Evolutionary conservation across 2,888 invertebrate species (phyloP).

Genomic region (Apomyelois bistriatella): DNA sequence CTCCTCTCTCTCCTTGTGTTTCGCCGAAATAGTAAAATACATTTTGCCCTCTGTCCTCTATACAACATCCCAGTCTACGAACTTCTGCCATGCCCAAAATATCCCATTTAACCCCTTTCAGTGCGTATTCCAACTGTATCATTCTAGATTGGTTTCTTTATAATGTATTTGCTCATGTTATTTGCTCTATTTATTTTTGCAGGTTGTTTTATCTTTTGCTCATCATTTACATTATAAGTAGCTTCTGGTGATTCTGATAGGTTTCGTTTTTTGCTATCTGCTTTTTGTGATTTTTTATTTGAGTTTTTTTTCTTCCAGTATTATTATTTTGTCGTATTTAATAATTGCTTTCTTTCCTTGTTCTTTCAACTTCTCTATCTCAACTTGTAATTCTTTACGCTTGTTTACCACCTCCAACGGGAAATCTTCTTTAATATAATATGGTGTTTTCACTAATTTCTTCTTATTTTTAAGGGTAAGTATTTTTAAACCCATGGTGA

Average conservation of each 20-base stretch:
- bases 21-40: no score
- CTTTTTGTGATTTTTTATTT: background rate
- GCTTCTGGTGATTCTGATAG: background rate
- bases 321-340: background rate
- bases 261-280: background rate
- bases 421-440: slow-evolving; percentile 21
- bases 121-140: no score
- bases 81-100: no score
- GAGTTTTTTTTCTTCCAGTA: background rate
- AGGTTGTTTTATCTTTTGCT: background rate
- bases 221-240: background rate
- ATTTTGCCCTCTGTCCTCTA: no score
- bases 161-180: background rate
- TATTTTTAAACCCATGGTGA: slow-evolving; percentile 15
- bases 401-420: slow-evolving; percentile 18
- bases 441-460: slow-evolving; percentile 6
- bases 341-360: no score
- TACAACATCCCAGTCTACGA: no score
- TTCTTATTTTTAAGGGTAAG: slow-evolving; percentile 19
- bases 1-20: no score
- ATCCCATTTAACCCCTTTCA: no score
- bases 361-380: no score
- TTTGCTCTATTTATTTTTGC: background rate
- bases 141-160: background rate
- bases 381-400: slow-evolving; percentile 19